Base-by-base conservation (phyloP, 2,888 invertebrate species). In the Trissolcus brochymenae region DNA sequence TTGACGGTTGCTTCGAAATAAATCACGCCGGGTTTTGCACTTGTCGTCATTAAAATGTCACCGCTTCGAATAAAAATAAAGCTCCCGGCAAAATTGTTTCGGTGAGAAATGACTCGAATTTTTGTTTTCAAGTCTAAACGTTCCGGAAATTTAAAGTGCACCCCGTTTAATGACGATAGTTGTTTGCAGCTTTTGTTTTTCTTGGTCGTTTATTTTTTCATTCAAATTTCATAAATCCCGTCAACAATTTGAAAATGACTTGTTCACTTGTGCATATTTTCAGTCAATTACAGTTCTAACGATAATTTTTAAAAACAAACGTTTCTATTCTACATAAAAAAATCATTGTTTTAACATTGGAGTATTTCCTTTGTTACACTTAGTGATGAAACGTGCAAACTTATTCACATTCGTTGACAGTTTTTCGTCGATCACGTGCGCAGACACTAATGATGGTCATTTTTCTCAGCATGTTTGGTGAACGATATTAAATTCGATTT, bases 31-130 rank as follows among this genome's bases (percentile, higher is more conserved):
- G 64, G 66, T 72, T 70, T 71, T 67, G 66, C 62, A 66, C 73
- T 76, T 73, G 64, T 66, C 75, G 67, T 75, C 64, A 66, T 71
- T 75, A 79, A 80, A 77, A 77, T 71, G 64, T 70, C 61, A 54
- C 61, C 71, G 76, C 66, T 59, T 61, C 55, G 55, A 61, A 76
- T 79, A 75, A 76, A 70, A 65, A 76, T 65, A 60, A 64, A 62
- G 61, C 68, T 46, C n/a, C 54, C 41, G 54, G 64, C 57, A 46
- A 64, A 75, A 75, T 75, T 68, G 64, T 68, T 64, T 68, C 54
- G 68, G 13, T 54, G 62, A 62, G 55, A 62, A 67, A 55, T 66
- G 74, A 73, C 60, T 53, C 41, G 6, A 41, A 65, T 60, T 65
- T 73, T 71, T 70, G 55, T 40, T 46, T 13, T 43, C 35, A 35